Evolutionary conservation across 2,797 vertebrate genomes (phyloP), one percentile per base, ranked within the genome.

Genomic region (Enteromius anoplus): DNA sequence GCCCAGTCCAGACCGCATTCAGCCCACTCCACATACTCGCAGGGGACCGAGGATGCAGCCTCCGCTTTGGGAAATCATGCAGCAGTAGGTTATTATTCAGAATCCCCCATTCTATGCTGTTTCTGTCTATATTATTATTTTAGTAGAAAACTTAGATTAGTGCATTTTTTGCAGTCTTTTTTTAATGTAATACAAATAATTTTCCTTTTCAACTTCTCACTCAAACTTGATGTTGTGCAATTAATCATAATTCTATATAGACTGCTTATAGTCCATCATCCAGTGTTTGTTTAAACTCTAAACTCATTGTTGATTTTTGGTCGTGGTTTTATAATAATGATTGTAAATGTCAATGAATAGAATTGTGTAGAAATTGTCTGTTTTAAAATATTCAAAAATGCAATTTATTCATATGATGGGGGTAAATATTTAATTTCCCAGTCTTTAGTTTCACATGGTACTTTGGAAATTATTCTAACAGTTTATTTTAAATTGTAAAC

Each of bases 21-120:
- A 19, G 64, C 88, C 65, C 53, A 81, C 64, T 83, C 88, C 2
- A 34, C 51, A 32, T 66, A 75, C 66, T 84, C 86, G 5, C 81
- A 80, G 91, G 93, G 40, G 88, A 87, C 78, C 85, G 89, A 88
- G 47, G 87, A 84, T 66, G 84, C 78, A 4, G 1, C 84, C 72
- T 51, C 90, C 15, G 89, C 90, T 19, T 34, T 90, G 77, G 87
- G 85, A 23, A 95, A 95, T 84, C 91, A 95, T 88, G 90, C 92
- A 12, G 93, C 94, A 92, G 95, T 95, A 88, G 10, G 49, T 71
- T 71, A 23, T 79, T 53, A 4, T 7, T 29, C 37, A 71, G 21
- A 51, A 0, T 65, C 51, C 15, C 7, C 0, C 34, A 19, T 9
- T 80, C 9, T 32, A 29, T 42, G 34, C 4, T 60, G 65, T 66